Conservation (phyloP, 1,140 invertebrate species). For the Lucilia sericata region DNA sequence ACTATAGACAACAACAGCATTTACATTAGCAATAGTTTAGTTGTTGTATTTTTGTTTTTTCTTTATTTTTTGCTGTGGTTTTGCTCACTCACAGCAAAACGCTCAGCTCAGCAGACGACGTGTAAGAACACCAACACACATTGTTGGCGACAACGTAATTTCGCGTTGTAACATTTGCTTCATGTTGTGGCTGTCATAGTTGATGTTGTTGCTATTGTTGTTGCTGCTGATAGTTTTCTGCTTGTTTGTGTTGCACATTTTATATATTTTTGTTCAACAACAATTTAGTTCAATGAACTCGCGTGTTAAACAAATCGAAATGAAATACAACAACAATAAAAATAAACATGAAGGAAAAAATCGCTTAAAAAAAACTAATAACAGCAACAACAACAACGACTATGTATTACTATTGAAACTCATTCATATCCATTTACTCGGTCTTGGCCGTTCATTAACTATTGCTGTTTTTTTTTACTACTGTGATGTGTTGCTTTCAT, state of each 20-base stretch:
- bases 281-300: constrained; percentile 19
- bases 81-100: no score
- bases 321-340: neutral
- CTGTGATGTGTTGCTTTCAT: no score
- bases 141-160: neutral
- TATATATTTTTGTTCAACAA: neutral
- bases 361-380: neutral
- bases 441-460: constrained; percentile 44
- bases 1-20: neutral
- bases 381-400: constrained; percentile 2
- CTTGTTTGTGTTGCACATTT: neutral
- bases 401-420: constrained; percentile 10
- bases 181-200: no score
- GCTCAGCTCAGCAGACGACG: no score
- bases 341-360: neutral
- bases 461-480: neutral
- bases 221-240: neutral
- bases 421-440: constrained; percentile 25
- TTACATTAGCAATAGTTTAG: neutral
- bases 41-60: no score
- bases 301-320: constrained; percentile 41
- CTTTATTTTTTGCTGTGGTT: no score
- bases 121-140: neutral
- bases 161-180: neutral
- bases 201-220: neutral